Evolutionary conservation across 2,797 vertebrate species (phyloP).

Genomic region (Syngnathus acus): DNA sequence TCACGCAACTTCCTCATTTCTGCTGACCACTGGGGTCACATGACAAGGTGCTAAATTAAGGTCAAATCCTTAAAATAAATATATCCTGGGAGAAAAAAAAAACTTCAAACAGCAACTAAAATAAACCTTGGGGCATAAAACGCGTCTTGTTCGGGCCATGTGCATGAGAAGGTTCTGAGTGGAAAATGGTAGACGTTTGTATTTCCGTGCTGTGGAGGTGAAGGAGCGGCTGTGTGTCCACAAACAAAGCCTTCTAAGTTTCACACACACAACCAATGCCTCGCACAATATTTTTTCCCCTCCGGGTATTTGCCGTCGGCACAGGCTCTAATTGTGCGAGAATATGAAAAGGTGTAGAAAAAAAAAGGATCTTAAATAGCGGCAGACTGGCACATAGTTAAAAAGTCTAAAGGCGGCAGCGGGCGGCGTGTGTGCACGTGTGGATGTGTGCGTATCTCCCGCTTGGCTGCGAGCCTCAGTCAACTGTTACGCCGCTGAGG

Average conservation of each 20-base stretch:
- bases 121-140: slow-evolving; percentile 56
- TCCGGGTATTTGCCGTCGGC: slow-evolving; percentile 23
- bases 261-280: slow-evolving; percentile 29
- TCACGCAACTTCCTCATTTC: slow-evolving; percentile 30
- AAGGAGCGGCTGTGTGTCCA: slow-evolving; percentile 40
- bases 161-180: slow-evolving; percentile 28
- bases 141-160: slow-evolving; percentile 48
- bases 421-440: background rate
- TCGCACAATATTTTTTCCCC: slow-evolving; percentile 27
- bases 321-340: slow-evolving; percentile 22
- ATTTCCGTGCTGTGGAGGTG: slow-evolving; percentile 35
- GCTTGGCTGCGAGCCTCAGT: slow-evolving; percentile 63
- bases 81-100: slow-evolving; percentile 37
- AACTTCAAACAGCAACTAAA: slow-evolving; percentile 52
- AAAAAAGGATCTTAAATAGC: slow-evolving; percentile 13
- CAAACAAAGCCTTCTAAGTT: slow-evolving; percentile 65
- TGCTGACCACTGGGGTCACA: slow-evolving; percentile 33
- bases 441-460: slow-evolving; percentile 37
- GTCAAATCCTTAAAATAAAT: slow-evolving; percentile 58
- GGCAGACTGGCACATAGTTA: slow-evolving; percentile 29
- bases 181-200: slow-evolving; percentile 58
- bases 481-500: slow-evolving; percentile 48
- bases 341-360: slow-evolving; percentile 9
- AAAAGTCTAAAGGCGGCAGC: slow-evolving; percentile 18
- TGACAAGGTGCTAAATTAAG: slow-evolving; percentile 57